A percentile compares a stretch with the other conserved stretches of the same genome.
Conservation (phyloP, 1,140 invertebrate species). For the Bicyclus anynana region DNA sequence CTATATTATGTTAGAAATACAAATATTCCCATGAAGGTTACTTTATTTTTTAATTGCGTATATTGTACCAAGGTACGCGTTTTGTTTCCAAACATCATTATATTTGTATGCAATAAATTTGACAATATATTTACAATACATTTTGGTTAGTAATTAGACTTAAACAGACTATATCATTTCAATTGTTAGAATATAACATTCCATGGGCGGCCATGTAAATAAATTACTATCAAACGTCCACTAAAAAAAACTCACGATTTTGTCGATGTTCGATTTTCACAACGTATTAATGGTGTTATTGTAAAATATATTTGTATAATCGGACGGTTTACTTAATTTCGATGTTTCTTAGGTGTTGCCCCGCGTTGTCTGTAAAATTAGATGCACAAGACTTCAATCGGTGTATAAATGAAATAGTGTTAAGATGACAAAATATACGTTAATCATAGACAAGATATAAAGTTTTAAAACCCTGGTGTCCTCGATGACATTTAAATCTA, state of each 20-base stretch:
- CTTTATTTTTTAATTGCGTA: too few species aligned
- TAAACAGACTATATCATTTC: not conserved
- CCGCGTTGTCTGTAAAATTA: constrained; percentile 25
- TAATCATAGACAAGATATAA: not conserved
- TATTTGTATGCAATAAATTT: constrained; percentile 23
- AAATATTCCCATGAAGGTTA: too few species aligned
- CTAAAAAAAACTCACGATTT: constrained; percentile 7
- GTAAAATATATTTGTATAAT: constrained; percentile 19
- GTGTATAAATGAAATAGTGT: not conserved
- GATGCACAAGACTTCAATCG: constrained; percentile 52
- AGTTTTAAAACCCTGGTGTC: not conserved
- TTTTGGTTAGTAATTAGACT: not conserved
- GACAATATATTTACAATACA: constrained; percentile 1
- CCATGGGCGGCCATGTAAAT: constrained; percentile 19
- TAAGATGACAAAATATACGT: not conserved
- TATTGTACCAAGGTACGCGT: too few species aligned
- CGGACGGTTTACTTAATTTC: constrained; percentile 32
- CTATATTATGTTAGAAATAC: too few species aligned
- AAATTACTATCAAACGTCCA: constrained; percentile 7
- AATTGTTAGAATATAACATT: constrained; percentile 11
- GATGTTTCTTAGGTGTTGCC: constrained; percentile 14
- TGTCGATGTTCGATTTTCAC: constrained; percentile 15
- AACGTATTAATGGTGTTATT: constrained; percentile 14
- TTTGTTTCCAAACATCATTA: too few species aligned
- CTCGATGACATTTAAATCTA: too few species aligned